Evolutionary conservation across 2,113 vertebrate species (phyloP).

Genomic region (Grantiella picta): DNA sequence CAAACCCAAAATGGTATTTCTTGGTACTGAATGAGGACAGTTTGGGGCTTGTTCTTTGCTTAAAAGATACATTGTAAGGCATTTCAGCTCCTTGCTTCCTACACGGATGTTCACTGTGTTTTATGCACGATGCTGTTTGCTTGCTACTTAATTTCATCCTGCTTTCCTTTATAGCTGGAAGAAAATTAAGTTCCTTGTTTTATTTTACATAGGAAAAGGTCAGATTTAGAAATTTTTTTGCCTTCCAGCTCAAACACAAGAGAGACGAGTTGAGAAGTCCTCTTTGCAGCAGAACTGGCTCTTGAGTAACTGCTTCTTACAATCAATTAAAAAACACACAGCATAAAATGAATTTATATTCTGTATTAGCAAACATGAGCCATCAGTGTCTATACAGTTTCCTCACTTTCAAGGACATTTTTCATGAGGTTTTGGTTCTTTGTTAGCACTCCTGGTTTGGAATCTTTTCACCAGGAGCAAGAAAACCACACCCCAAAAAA

Average conservation of each 20-base stretch:
- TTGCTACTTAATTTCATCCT: not conserved
- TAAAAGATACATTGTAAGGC: not conserved
- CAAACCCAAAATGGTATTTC: not conserved
- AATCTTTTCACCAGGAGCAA: not conserved
- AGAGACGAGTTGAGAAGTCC: not conserved
- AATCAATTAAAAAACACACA: not conserved
- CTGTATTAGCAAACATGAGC: not conserved
- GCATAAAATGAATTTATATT: not conserved
- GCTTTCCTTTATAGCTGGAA: not conserved
- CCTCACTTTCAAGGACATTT: not conserved
- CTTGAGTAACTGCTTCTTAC: not conserved
- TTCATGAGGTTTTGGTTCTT: not conserved
- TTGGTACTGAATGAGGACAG: not conserved
- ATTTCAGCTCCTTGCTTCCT: not conserved
- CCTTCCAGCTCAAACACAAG: not conserved
- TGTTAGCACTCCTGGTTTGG: fast-evolving
- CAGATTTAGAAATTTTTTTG: not conserved
- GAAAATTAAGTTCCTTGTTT: not conserved
- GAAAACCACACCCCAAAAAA: fast-evolving
- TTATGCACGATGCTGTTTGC: not conserved
- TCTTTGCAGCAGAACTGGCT: not conserved
- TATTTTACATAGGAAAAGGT: not conserved
- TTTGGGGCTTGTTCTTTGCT: not conserved
- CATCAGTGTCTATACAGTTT: not conserved
- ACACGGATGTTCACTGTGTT: not conserved